Percentiles rank a stretch among this genome's conserved stretches.
These are phyloP conservation scores for Bombus huntii DNA, from an alignment of 1,140 invertebrate genomes.

Conservation along the genomic window DNA sequence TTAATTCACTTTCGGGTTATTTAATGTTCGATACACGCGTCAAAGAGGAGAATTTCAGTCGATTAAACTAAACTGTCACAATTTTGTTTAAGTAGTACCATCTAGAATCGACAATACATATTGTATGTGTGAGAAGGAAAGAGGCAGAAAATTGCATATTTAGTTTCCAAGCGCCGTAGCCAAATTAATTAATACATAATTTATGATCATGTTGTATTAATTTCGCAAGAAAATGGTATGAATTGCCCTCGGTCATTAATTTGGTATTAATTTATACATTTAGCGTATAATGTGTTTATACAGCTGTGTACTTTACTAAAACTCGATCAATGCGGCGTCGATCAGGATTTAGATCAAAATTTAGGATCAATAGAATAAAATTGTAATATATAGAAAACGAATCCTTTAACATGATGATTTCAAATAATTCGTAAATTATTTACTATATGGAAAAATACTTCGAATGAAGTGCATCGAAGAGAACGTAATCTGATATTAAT, in stretches of 20 bases:
- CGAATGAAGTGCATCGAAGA: neutral
- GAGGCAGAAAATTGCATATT: too few relatives aligned
- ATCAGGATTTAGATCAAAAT: neutral
- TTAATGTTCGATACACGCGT: too few relatives aligned
- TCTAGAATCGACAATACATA: too few relatives aligned
- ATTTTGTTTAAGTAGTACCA: too few relatives aligned
- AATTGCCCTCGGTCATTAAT: neutral
- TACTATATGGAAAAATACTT: too few relatives aligned
- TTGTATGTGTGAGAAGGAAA: too few relatives aligned
- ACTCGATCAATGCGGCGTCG: neutral
- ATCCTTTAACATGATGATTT: neutral
- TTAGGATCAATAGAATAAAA: neutral
- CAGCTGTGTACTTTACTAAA: neutral
- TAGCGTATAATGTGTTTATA: neutral
- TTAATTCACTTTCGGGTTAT: too few relatives aligned
- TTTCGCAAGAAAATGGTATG: neutral
- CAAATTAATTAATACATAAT: too few relatives aligned
- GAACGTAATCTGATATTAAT: neutral
- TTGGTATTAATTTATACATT: neutral
- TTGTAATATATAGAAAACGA: neutral
- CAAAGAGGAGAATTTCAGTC: too few relatives aligned
- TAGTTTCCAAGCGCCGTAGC: too few relatives aligned
- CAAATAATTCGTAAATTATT: neutral
- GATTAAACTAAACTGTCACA: too few relatives aligned
- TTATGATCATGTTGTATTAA: neutral